These are phyloP conservation scores for Montipora efflorescens DNA, from an alignment of 64 coral and sea anemone genomes.

Conservation along the genomic window DNA sequence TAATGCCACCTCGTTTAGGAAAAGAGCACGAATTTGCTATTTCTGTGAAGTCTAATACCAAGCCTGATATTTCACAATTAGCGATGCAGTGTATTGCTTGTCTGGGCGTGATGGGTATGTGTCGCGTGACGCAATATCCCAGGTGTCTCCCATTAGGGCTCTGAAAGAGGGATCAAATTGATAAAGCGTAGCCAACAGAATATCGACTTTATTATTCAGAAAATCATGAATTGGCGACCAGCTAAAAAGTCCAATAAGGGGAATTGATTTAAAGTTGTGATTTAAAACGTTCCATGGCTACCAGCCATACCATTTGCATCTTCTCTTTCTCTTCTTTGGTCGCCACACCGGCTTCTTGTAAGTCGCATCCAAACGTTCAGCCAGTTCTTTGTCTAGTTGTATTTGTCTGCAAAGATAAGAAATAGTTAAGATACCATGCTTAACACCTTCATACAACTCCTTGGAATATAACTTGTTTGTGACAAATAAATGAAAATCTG, in stretches of 20 bases:
- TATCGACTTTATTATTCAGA: neutral
- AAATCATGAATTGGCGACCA: neutral
- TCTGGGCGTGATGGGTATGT: no score
- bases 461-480: no score
- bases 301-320: slow-evolving; percentile 5
- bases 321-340: neutral
- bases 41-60: no score
- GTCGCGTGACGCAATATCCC: neutral
- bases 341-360: neutral
- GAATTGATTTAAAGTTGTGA: neutral
- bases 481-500: neutral
- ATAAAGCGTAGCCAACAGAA: neutral
- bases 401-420: slow-evolving; percentile 7
- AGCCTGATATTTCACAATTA: no score
- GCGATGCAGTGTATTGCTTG: no score
- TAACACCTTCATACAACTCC: neutral
- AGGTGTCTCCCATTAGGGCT: neutral
- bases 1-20: no score
- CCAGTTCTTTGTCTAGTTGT: neutral
- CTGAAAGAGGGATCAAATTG: neutral
- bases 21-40: no score
- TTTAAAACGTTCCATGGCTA: neutral
- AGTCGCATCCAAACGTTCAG: neutral
- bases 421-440: neutral
- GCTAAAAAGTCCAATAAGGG: neutral